Evolutionary conservation across 1,140 invertebrate genomes (phyloP), one percentile per base, ranked within the genome.

Genomic region (Monomorium pharaonis): DNA sequence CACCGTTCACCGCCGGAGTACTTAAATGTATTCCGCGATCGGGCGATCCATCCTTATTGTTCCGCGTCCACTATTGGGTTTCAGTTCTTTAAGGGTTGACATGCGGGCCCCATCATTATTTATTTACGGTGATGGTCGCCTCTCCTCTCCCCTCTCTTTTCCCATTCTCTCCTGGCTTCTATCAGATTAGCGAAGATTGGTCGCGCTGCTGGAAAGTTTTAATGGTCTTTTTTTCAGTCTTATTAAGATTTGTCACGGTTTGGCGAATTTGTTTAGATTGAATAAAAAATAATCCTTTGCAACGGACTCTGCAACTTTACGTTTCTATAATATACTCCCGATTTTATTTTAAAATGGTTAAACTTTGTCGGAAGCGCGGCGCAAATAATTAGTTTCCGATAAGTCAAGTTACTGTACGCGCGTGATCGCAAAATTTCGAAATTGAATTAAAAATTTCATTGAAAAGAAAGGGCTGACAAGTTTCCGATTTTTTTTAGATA

Each of bases 41-140:
- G 44, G 44, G 12, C 72, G 58, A 84, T 78, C 44, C 58, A 58
- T 84, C 30, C 72, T 78, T 63, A 84, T 84, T 76, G 54, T 72
- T 81, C 58, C 30, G 27, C 70, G 7, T 47, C 24, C 37, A 49
- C 37, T 49, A 37, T 78, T 14, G 44, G 58, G 42, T 54, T 84
- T 62, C 44, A 58, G 37, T 74, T 60, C 37, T 72, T 47, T 60
- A 42, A 81, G 24, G 30, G 21, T 1, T 49, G 14, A 51, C n/a
- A n/a, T 0, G 24, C 56, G 16, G 9, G 2, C 6, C 4, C 2
- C 21, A n/a, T 51, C 44, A 30, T 80, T 80, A 80, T 69, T 80
- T 80, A 80, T 80, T 80, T 62, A 69, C 76, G 5, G 14, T 80
- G 76, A 80, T 54, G 76, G 76, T 7, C 30, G 21, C 4, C 21